Conservation (phyloP, 1,140 invertebrate genomes). For the Palaemon carinicauda region DNA sequence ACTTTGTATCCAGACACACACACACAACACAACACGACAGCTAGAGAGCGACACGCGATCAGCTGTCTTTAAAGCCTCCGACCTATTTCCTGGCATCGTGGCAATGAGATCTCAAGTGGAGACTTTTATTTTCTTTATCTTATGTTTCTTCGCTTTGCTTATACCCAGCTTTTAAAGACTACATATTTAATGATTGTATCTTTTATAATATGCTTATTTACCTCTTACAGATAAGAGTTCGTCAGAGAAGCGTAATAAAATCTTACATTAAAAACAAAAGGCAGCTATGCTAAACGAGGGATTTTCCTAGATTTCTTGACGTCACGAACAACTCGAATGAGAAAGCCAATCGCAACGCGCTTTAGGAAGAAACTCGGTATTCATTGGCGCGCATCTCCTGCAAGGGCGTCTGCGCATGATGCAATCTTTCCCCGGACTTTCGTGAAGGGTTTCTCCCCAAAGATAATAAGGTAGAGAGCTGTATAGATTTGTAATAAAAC, state of each 20-base stretch:
- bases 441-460: conserved; percentile 6
- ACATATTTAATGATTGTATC: not conserved
- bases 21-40: not conserved
- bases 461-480: too few species aligned
- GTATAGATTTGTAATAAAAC: too few species aligned
- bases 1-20: not conserved
- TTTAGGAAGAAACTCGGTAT: not conserved
- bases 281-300: not conserved
- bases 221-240: too few species aligned
- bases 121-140: not conserved
- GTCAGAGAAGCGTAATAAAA: too few species aligned
- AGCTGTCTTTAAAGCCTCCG: conserved; percentile 23
- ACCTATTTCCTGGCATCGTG: conserved; percentile 45
- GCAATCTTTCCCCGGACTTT: conserved; percentile 30
- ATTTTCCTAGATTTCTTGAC: not conserved
- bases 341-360: not conserved
- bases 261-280: not conserved
- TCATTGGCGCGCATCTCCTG: not conserved
- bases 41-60: not conserved
- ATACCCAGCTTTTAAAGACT: not conserved
- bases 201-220: not conserved
- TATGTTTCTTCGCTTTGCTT: not conserved
- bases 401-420: conserved; percentile 23
- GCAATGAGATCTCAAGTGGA: not conserved
- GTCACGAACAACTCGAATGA: not conserved